A percentile compares a stretch with the other conserved stretches of the same genome.
Conservation (phyloP, 2,113 vertebrate genomes). For the Mastomys natalensis region DNA sequence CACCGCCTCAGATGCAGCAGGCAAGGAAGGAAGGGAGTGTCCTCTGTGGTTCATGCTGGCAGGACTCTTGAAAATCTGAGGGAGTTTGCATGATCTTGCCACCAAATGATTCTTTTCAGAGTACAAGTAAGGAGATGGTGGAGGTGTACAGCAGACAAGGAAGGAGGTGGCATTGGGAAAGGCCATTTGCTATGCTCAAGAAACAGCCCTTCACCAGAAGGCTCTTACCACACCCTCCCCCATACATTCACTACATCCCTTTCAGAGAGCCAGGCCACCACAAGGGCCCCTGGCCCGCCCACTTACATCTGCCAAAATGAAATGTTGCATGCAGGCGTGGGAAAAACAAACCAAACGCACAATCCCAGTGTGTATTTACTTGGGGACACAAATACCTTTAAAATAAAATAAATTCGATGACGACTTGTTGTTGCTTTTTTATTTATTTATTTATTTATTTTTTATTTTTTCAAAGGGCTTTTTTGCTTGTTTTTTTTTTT, state of each 20-base stretch:
- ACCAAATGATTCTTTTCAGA: conserved; percentile 51
- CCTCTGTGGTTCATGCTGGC: neutral
- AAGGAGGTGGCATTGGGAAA: conserved; percentile 41
- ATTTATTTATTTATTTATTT: no score
- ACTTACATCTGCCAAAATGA: conserved; percentile 81
- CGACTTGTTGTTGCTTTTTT: conserved; percentile 57
- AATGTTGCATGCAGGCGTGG: conserved; percentile 84
- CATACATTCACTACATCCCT: neutral
- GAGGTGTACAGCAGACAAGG: conserved; percentile 2
- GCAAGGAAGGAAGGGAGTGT: neutral
- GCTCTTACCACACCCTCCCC: conserved; percentile 41
- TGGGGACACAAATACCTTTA: conserved; percentile 80
- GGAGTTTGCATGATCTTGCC: conserved; percentile 44
- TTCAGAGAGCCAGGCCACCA: conserved; percentile 62
- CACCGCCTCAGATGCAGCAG: neutral
- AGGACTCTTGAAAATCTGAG: neutral
- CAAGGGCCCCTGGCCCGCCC: conserved; percentile 56
- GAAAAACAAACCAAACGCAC: conserved; percentile 77
- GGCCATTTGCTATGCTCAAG: conserved; percentile 26
- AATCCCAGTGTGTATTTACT: conserved; percentile 82
- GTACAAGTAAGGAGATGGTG: neutral
- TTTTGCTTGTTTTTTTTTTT: neutral
- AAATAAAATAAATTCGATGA: conserved; percentile 79
- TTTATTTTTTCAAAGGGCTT: neutral
- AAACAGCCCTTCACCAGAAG: conserved; percentile 44